phyloP scores from a whole-genome alignment of 2,113 vertebrate genomes.

The Tinamus guttatus region DNA sequence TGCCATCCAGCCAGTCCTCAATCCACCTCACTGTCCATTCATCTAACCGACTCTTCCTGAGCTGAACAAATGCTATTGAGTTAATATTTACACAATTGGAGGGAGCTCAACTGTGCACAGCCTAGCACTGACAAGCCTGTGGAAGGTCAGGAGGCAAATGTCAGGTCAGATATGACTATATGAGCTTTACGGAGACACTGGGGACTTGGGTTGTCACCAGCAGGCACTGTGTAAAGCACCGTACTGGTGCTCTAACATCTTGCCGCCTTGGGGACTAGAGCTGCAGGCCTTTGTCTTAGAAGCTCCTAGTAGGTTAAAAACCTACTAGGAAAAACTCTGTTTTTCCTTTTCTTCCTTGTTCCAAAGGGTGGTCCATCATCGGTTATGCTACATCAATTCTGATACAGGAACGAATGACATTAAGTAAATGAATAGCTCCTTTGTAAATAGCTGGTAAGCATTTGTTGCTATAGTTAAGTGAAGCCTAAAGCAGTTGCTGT shows the following conservation, averaged over 20 bases:
- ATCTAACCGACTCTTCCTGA: no score
- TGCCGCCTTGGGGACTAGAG: fast-evolving
- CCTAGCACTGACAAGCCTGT: neutral
- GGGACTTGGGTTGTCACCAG: neutral
- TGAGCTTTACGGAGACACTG: neutral
- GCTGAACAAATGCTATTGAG: neutral
- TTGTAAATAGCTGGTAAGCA: neutral
- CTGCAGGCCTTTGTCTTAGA: no score
- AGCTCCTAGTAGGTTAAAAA: neutral
- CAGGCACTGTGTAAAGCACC: neutral
- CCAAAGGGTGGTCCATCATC: neutral
- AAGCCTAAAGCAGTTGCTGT: neutral
- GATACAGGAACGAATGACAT: neutral
- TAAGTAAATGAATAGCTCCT: neutral
- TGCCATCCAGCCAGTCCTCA: no score
- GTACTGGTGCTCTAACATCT: neutral
- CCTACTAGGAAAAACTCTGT: no score
- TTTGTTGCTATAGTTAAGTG: neutral
- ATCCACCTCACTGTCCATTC: no score
- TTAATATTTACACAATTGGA: neutral
- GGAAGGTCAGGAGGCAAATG: neutral
- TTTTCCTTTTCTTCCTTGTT: neutral
- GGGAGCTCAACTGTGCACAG: neutral
- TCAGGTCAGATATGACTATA: fast-evolving
- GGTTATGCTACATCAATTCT: neutral